Conservation (phyloP, 1,140 invertebrate species). For the Drosophila repleta region DNA sequence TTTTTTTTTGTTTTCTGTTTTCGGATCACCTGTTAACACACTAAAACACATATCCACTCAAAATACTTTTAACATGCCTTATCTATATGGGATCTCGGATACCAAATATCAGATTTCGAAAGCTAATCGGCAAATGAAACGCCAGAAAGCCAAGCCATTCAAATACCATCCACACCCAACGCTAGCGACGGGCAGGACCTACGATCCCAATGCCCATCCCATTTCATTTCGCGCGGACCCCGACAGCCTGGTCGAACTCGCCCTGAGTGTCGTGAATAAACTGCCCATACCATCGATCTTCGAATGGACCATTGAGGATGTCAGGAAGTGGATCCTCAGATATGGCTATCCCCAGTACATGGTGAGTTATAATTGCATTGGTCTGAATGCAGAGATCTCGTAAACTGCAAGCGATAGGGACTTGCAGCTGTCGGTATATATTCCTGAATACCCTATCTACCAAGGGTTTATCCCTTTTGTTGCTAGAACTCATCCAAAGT, state of each 20-base stretch:
- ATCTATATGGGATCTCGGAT: conserved; percentile 66
- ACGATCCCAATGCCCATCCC: conserved; percentile 54
- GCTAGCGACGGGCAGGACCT: no score
- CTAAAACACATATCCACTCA: neutral
- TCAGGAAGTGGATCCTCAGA: conserved; percentile 51
- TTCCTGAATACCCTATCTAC: no score
- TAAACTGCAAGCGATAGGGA: no score
- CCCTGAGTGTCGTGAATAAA: conserved; percentile 54
- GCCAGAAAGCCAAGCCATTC: conserved; percentile 1
- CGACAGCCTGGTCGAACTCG: conserved; percentile 47
- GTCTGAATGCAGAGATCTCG: no score
- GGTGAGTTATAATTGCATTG: no score
- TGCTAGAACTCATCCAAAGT: no score
- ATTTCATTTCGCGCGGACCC: conserved; percentile 57
- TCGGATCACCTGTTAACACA: neutral
- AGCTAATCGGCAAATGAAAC: neutral
- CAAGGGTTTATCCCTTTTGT: no score
- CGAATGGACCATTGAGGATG: conserved; percentile 63
- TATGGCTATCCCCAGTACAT: conserved; percentile 71
- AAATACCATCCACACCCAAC: no score
- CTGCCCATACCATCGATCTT: conserved; percentile 53
- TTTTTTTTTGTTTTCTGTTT: no score
- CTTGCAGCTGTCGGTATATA: no score
- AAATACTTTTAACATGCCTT: conserved; percentile 42
- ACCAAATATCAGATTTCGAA: conserved; percentile 52